Percentiles rank a stretch among this genome's conserved stretches.
phyloP scores from a whole-genome alignment of 2,113 vertebrate species.

The Oxygymnocypris stewartii region DNA sequence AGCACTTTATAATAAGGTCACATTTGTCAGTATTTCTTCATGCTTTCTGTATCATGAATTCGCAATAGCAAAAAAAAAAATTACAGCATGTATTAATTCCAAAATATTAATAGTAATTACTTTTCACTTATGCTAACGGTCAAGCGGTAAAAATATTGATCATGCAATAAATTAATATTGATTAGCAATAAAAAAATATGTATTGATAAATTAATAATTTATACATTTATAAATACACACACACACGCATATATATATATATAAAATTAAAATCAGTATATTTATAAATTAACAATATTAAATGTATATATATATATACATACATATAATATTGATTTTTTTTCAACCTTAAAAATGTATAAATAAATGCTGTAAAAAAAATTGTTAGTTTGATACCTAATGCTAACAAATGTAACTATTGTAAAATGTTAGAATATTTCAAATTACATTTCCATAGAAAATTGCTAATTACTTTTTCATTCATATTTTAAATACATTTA shows the following conservation, averaged over 20 bases:
- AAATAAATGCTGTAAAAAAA: background rate
- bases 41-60: background rate
- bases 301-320: no score
- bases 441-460: no score
- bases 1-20: background rate
- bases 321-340: no score
- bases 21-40: background rate
- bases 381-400: background rate
- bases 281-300: background rate
- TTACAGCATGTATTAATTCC: background rate
- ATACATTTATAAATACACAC: no score
- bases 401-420: background rate
- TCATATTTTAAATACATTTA: background rate
- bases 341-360: background rate
- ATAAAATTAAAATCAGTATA: background rate
- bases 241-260: no score
- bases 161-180: background rate
- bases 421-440: background rate
- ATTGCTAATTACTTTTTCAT: background rate
- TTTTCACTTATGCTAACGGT: background rate
- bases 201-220: background rate
- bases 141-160: background rate
- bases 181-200: no score
- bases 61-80: background rate
- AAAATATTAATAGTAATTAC: background rate